Percentiles rank a stretch among this genome's conserved stretches.
Evolutionary conservation across 2,888 invertebrate species (phyloP).

Genomic region (Amorpha juglandis): DNA sequence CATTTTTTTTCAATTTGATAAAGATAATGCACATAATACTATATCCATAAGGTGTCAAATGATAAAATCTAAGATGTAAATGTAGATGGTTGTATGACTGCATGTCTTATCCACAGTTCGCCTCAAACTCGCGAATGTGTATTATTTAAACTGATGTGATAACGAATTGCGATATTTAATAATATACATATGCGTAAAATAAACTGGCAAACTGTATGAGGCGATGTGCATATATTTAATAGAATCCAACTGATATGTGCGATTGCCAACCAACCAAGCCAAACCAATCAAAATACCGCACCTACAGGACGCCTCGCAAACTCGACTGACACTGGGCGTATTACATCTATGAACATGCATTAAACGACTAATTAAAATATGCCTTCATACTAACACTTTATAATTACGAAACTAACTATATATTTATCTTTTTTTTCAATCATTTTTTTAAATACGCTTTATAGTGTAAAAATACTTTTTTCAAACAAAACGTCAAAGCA

Average conservation of each 20-base stretch:
- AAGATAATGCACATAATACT: no score
- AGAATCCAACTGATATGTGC: slow-evolving; percentile 60
- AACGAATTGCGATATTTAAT: slow-evolving; percentile 34
- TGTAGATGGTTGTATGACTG: slow-evolving; percentile 36
- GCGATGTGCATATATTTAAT: slow-evolving; percentile 25
- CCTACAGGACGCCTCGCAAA: slow-evolving; percentile 54
- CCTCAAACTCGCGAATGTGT: not conserved
- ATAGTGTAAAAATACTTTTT: slow-evolving; percentile 81
- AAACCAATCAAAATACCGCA: slow-evolving; percentile 57
- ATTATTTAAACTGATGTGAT: slow-evolving; percentile 33
- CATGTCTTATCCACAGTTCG: slow-evolving; percentile 54
- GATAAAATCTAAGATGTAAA: no score
- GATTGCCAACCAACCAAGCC: slow-evolving; percentile 55
- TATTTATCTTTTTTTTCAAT: slow-evolving; percentile 62
- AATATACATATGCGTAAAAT: slow-evolving; percentile 21
- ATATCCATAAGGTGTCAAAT: no score
- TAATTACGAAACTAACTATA: slow-evolving; percentile 79
- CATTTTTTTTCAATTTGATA: no score
- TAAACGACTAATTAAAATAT: slow-evolving; percentile 81
- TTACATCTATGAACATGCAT: slow-evolving; percentile 80
- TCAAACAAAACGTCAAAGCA: slow-evolving; percentile 69
- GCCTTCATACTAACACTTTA: slow-evolving; percentile 73
- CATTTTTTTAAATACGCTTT: slow-evolving; percentile 67
- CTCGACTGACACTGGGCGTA: slow-evolving; percentile 60
- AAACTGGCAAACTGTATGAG: slow-evolving; percentile 4